Base-by-base conservation (phyloP, 2,797 vertebrate species). In the Phrynocephalus vlangalii region DNA sequence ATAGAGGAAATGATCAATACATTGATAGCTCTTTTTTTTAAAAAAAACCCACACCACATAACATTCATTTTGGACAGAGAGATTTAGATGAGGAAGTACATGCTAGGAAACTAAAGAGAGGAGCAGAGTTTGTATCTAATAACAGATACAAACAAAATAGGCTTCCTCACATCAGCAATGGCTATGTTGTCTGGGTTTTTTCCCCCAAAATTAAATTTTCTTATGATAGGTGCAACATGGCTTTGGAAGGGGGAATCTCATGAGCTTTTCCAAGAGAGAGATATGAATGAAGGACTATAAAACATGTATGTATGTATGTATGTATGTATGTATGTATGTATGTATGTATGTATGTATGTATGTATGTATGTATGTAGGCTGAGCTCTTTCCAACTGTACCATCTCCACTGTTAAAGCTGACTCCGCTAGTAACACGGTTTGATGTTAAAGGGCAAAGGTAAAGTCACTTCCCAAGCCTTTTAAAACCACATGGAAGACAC, bases 1-100 rank as follows among this genome's bases (percentile, higher is more conserved):
- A 85, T 71, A 81, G 73, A 88, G 87, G 86, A 92, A 94, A 91
- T 28, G 89, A 93, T 90, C 82, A 91, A 85, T 88, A 48, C 71
- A 89, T 84, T 91, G 3, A 82, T 94, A 79, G 66, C 8, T 67
- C 9, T 94, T 88, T 91, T 89, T 86, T 91, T 89, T 86, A 90
- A 89, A 90, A 92, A 92, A 92, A 94, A 5, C 60, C 4, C 73
- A 68, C 44, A 90, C 6, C 67, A 91, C 91, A 67, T 77, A 90
- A 90, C 68, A 75, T 93, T 92, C 90, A 92, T 83, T 91, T 48
- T 48, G 18, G 85, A 91, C 66, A 66, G 84, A 71, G 89, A 76
- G 72, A 87, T 91, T 30, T 88, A 84, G 73, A 20, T 48, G 93
- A 90, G 44, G 24, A 76, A 56, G 6, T 86, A 67, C 0, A 11